Evolutionary conservation across 1,140 invertebrate genomes (phyloP), one percentile per base, ranked within the genome.

Genomic region (Popillia japonica): DNA sequence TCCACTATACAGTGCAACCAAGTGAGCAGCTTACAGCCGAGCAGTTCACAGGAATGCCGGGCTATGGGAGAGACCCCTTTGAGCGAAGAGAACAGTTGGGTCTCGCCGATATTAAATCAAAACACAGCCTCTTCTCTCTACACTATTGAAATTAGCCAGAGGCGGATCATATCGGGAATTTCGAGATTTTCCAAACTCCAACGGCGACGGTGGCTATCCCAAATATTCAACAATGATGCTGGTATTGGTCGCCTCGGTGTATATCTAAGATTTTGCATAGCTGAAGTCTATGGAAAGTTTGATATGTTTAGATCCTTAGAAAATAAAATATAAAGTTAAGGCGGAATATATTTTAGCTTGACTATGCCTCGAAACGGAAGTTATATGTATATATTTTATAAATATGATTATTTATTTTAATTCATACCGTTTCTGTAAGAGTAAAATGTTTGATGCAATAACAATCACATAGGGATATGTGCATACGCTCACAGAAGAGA

Each of bases 141-240:
- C 27, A 34, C 14, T 55, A 55, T 55, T 55, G 48, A 55, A 55
- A 55, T 55, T 55, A 55, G 48, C 48, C 48, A 17, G 48, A 14
- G 48, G 48, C 48, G 11, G 48, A 55, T n/a, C 48, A 17, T 55
- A 55, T 55, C 48, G 48, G 48, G 48, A 17, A 55, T 55, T 55
- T 17, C 11, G 48, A 17, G 11, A 55, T 17, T 55, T n/a, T 55
- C 48, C 14, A 34, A 34, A 34, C 27, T 34, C 27, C 27, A 34
- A 2, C 27, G 27, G 4, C 27, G 27, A 34, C 27, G 2, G 6
- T 6, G 48, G 48, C 0, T 55, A 55, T 55, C 17, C 48, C 11
- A 55, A 55, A 17, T 55, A 55, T 55, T 55, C 14, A 3, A n/a
- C 27, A n/a, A 44, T 44, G 9, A 44, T 44, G 8, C 14, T 44